Evolutionary conservation across 2,888 invertebrate species (phyloP).

Genomic region (Hetaerina titia): DNA sequence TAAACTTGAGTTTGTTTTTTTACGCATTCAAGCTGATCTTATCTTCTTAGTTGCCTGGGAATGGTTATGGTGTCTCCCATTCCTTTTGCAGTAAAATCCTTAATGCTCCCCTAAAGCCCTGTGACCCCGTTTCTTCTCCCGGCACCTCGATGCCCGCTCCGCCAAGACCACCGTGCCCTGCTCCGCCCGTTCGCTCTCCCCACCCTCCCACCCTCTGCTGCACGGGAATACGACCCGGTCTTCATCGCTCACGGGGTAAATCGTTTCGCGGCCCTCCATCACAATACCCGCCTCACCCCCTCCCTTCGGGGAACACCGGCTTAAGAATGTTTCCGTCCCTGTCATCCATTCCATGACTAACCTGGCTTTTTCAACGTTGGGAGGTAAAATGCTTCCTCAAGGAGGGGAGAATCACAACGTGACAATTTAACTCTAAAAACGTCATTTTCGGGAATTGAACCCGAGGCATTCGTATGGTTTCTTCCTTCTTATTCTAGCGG

Average conservation of each 20-base stretch:
- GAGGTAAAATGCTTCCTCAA: no score
- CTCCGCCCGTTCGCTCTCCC: background rate
- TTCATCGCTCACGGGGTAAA: background rate
- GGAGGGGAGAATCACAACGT: no score
- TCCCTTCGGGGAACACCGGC: no score
- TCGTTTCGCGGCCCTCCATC: background rate
- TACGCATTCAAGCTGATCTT: background rate
- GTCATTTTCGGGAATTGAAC: no score
- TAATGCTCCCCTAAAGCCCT: conserved; percentile 14
- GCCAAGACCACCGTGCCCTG: background rate
- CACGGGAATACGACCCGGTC: no score
- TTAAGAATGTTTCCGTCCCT: no score
- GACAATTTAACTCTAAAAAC: no score
- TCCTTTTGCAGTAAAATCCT: conserved; percentile 7
- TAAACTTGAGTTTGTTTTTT: background rate
- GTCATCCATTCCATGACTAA: no score
- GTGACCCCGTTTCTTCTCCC: conserved; percentile 18
- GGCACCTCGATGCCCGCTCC: background rate
- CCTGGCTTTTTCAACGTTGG: no score
- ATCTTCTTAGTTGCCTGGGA: conserved; percentile 37
- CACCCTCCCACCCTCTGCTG: background rate
- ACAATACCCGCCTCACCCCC: background rate
- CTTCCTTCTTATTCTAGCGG: no score
- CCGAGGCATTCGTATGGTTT: no score
- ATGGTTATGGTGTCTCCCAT: conserved; percentile 19